Conservation (phyloP, 2,797 vertebrate genomes). For the Bovichtus diacanthus region DNA sequence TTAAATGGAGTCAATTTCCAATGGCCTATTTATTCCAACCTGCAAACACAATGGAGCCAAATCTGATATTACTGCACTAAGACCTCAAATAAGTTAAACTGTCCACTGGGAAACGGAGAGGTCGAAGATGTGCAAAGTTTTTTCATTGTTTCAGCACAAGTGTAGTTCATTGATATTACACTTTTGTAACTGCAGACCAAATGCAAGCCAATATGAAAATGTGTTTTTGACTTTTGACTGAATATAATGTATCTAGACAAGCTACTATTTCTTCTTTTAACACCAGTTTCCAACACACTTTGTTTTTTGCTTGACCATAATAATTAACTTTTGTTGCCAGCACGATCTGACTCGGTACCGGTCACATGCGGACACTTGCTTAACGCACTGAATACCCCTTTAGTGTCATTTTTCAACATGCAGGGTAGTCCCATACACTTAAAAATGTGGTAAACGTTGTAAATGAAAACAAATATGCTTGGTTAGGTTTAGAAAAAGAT, state of each 20-base stretch:
- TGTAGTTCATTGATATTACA: slow-evolving; percentile 5
- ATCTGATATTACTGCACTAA: slow-evolving; percentile 53
- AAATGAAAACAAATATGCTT: too few relatives aligned
- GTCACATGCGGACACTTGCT: too few relatives aligned
- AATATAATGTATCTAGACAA: not conserved
- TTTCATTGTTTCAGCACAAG: not conserved
- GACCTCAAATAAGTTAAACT: slow-evolving; percentile 41
- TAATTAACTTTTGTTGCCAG: too few relatives aligned
- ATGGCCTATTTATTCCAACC: slow-evolving; percentile 76
- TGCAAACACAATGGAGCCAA: slow-evolving; percentile 65
- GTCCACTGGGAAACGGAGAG: slow-evolving; percentile 24
- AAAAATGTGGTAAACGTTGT: too few relatives aligned
- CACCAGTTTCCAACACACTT: too few relatives aligned
- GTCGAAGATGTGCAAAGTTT: slow-evolving; percentile 1
- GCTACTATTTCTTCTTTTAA: too few relatives aligned
- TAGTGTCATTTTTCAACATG: too few relatives aligned
- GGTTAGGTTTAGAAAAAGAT: too few relatives aligned
- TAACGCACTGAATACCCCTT: too few relatives aligned
- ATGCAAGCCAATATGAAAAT: slow-evolving; percentile 9
- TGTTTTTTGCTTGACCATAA: too few relatives aligned
- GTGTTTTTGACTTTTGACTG: not conserved
- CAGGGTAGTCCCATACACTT: too few relatives aligned
- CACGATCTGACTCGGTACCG: too few relatives aligned
- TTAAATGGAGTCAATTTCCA: slow-evolving; percentile 78
- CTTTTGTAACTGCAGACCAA: slow-evolving; percentile 10